A percentile compares a stretch with the other conserved stretches of the same genome.
Evolutionary conservation across 2,888 invertebrate genomes (phyloP).

Genomic region (Pseudoips prasinana): DNA sequence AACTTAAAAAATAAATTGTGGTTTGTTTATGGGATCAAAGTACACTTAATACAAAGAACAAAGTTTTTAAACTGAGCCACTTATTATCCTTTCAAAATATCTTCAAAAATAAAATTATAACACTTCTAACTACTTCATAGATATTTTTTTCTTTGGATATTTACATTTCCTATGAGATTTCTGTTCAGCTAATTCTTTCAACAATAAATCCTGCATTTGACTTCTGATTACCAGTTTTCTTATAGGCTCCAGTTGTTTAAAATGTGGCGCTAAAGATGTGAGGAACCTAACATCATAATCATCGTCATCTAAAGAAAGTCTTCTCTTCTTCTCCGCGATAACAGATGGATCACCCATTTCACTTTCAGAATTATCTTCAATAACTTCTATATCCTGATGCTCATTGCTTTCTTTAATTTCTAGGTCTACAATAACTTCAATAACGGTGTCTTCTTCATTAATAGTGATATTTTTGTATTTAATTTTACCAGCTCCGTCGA

Average conservation of each 20-base stretch:
- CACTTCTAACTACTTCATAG: too few relatives aligned
- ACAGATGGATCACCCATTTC: slow-evolving; percentile 15
- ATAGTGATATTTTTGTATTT: too few relatives aligned
- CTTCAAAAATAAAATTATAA: too few relatives aligned
- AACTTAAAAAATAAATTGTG: too few relatives aligned
- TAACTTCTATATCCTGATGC: slow-evolving; percentile 11
- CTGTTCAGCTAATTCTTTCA: slow-evolving; percentile 46
- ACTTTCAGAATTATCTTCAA: slow-evolving; percentile 11
- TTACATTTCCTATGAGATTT: slow-evolving; percentile 1
- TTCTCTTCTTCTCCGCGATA: not conserved
- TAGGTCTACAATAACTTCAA: too few relatives aligned
- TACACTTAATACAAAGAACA: too few relatives aligned
- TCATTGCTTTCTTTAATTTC: slow-evolving; percentile 12
- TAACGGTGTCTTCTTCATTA: too few relatives aligned
- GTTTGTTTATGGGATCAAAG: too few relatives aligned
- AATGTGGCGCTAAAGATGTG: slow-evolving; percentile 52
- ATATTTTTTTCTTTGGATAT: too few relatives aligned
- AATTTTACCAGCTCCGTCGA: slow-evolving; percentile 16
- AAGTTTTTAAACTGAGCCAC: too few relatives aligned
- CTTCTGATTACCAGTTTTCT: slow-evolving; percentile 52
- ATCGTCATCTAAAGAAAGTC: slow-evolving; percentile 27
- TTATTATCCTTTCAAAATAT: too few relatives aligned
- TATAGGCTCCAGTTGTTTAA: slow-evolving; percentile 46
- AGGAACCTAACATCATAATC: slow-evolving; percentile 57
- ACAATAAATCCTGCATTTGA: slow-evolving; percentile 55